These are phyloP conservation scores for Datnioides undecimradiatus DNA, from an alignment of 2,113 vertebrate species.

Conservation along the genomic window DNA sequence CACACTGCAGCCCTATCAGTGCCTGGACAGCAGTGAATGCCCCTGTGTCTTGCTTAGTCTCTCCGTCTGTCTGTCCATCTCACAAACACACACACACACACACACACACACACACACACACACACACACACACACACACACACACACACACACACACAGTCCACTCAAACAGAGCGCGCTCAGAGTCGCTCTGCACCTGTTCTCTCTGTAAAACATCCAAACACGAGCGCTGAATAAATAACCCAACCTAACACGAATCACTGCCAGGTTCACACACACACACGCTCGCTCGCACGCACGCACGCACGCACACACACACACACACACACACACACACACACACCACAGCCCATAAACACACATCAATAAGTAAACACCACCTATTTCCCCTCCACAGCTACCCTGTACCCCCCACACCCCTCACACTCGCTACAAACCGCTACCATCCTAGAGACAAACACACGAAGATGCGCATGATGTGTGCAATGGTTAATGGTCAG, in stretches of 20 bases:
- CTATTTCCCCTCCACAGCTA: conserved; percentile 71
- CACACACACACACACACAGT: conserved; percentile 44
- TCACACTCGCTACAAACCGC: conserved; percentile 54
- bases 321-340: conserved; percentile 53
- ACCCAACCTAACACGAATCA: conserved; percentile 77
- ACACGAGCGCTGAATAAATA: conserved; percentile 85
- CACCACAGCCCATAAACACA: conserved; percentile 75
- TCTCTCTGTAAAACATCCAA: conserved; percentile 87
- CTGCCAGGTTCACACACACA: conserved; percentile 74
- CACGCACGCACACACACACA: conserved; percentile 53
- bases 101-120: conserved; percentile 35
- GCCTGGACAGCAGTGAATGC: conserved; percentile 75
- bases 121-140: conserved; percentile 38
- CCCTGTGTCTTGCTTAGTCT: conserved; percentile 65
- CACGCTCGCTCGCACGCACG: conserved; percentile 49
- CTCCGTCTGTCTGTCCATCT: conserved; percentile 42
- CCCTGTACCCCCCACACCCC: conserved; percentile 27
- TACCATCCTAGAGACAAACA: conserved; percentile 63
- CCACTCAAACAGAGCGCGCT: conserved; percentile 76
- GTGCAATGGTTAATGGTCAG: conserved; percentile 69
- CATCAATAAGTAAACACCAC: conserved; percentile 84
- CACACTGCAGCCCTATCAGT: conserved; percentile 66
- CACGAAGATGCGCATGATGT: conserved; percentile 38
- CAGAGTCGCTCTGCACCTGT: conserved; percentile 84
- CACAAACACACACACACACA: conserved; percentile 20